A percentile compares a stretch with the other conserved stretches of the same genome.
Conservation (phyloP, 2,113 vertebrate species). For the Scalopus aquaticus region DNA sequence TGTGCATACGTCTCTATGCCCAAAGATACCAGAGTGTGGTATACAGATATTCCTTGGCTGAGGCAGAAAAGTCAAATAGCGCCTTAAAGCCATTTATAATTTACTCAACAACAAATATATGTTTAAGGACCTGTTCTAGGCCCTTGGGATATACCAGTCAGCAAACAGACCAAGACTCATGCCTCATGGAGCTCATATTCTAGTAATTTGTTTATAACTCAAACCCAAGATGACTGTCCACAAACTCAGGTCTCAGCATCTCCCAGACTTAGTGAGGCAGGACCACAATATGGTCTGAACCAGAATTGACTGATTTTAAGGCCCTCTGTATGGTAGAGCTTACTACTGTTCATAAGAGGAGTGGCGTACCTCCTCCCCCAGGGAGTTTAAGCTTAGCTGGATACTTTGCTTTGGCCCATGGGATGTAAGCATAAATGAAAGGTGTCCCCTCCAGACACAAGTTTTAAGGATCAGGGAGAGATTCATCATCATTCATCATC, state of each 20-base stretch:
- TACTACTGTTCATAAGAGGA: neutral
- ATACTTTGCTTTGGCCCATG: neutral
- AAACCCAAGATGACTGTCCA: neutral
- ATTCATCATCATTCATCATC: neutral
- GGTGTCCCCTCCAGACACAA: neutral
- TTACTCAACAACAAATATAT: neutral
- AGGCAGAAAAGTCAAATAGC: neutral
- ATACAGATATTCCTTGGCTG: neutral
- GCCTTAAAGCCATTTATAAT: conserved; percentile 28
- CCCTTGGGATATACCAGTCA: neutral
- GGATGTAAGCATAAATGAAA: neutral
- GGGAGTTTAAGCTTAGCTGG: neutral
- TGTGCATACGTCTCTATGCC: neutral
- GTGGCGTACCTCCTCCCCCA: neutral
- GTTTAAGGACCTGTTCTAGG: neutral
- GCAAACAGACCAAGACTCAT: neutral
- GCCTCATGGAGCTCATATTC: neutral
- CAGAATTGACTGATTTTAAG: neutral
- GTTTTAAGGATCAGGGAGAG: neutral
- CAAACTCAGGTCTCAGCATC: neutral
- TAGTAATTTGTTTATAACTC: neutral
- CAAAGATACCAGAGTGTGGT: neutral
- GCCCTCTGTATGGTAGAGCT: neutral
- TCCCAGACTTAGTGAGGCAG: neutral
- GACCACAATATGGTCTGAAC: neutral